Base-by-base conservation (phyloP, 2,797 vertebrate species). In the Hippocampus kuda region DNA sequence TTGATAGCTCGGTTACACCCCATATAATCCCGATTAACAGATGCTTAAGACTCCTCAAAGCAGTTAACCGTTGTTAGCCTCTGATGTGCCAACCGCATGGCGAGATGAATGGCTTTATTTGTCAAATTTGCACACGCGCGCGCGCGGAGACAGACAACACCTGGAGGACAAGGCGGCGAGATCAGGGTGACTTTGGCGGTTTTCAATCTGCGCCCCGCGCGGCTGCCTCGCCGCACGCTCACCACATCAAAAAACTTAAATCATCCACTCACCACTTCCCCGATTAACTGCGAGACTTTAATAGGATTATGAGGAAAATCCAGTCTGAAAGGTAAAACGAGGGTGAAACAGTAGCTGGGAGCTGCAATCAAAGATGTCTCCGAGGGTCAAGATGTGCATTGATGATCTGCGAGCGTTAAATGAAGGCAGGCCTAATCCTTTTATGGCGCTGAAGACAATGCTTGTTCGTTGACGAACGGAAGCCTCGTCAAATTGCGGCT, bases 1-100 rank as follows among this genome's bases (percentile, higher is more conserved):
- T 87, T 85, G 83, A 88, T 82, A 75, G 80, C 82, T 82, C 74
- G 81, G 85, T 85, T 88, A 80, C 86, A 87, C 86, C 75, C 81
- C 80, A 85, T 86, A 88, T 87, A 88, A 84, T 87, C 82, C 79
- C 79, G 80, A 86, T 89, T 87, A 88, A 79, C 81, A 85, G 84
- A 85, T 82, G 85, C 83, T 88, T 84, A 86, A 85, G 78, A 84
- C 78, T 85, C 83, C 76, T 83, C 74, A 77, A 77, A 78, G 76
- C 79, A 84, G 81, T 87, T 86, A 83, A 75, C 77, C 78, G 82
- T 82, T 86, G 83, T 82, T 83, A 77, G 72, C 75, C 78, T 75
- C 74, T 74, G 73, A 83, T 56, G 75, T 85, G 80, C 80, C 84
- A 86, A 87, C 76, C 77, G 84, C 80, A 54, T 71, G 73, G 66